Conservation (phyloP, 2,888 invertebrate species). For the Macaria notata region DNA sequence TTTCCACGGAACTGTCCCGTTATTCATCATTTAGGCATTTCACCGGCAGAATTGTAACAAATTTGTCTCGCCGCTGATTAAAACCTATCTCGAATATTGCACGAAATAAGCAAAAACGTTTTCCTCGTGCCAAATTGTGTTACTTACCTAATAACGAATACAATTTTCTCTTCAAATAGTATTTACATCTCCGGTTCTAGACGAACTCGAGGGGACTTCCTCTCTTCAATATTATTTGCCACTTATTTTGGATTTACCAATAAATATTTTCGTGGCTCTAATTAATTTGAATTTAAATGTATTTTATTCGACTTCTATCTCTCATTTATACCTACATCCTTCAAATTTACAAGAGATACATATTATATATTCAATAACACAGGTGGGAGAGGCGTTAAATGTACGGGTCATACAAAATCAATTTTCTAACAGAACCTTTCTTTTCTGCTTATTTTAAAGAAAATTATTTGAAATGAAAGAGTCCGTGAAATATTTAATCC, state of each 20-base stretch:
- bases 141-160: conserved; percentile 48
- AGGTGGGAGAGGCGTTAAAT: too few species aligned
- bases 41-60: conserved; percentile 18
- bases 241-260: conserved; percentile 22
- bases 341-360: too few species aligned
- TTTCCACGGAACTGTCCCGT: conserved; percentile 9
- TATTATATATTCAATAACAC: too few species aligned
- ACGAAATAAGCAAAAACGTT: conserved; percentile 43
- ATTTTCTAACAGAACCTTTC: neutral
- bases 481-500: conserved; percentile 54
- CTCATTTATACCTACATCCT: too few species aligned
- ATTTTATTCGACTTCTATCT: too few species aligned
- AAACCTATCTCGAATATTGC: conserved; percentile 34
- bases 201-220: conserved; percentile 23
- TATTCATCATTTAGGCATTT: conserved; percentile 18
- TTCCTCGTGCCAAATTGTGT: conserved; percentile 56
- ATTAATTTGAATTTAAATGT: too few species aligned
- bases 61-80: conserved; percentile 33
- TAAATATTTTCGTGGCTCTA: conserved; percentile 8
- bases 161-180: conserved; percentile 57
- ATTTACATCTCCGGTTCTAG: conserved; percentile 52
- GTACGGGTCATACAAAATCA: neutral
- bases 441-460: conserved; percentile 4
- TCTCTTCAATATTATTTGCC: conserved; percentile 29
- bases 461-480: conserved; percentile 34